Conservation (phyloP, 2,888 invertebrate genomes). For the Lasioglossum vierecki region DNA sequence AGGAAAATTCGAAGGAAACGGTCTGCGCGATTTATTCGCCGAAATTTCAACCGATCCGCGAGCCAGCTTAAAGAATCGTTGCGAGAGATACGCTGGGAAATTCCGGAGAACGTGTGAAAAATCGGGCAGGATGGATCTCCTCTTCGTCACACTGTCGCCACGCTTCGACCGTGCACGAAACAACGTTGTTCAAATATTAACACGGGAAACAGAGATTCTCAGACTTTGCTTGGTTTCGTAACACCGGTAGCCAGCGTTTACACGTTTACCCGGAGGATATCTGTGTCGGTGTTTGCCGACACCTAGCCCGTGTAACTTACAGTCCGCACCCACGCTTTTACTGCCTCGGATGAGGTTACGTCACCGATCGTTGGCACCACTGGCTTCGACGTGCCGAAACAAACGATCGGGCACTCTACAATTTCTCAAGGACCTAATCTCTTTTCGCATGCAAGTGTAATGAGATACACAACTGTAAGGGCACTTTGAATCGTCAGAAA, state of each 20-base stretch:
- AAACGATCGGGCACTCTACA: not conserved
- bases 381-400: not conserved
- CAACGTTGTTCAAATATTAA: constrained; percentile 83
- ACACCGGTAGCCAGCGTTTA: constrained; percentile 82
- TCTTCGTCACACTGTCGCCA: constrained; percentile 18
- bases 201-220: constrained; percentile 80
- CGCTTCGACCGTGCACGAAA: constrained; percentile 62
- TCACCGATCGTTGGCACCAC: constrained; percentile 3
- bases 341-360: constrained; percentile 23
- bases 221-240: constrained; percentile 80
- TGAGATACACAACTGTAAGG: not conserved
- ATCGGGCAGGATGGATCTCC: not conserved
- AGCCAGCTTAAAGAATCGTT: not conserved
- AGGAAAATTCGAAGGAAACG: constrained; percentile 23
- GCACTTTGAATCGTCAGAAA: not conserved
- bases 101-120: not conserved
- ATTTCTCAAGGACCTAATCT: not conserved
- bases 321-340: constrained; percentile 40
- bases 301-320: constrained; percentile 58
- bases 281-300: constrained; percentile 71
- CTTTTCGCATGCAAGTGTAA: not conserved
- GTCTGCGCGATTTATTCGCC: constrained; percentile 5
- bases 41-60: not conserved
- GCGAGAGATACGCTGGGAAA: not conserved
- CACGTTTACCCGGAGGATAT: constrained; percentile 76